Evolutionary conservation across 2,888 invertebrate species (phyloP).

Genomic region (Daptonema setosum): DNA sequence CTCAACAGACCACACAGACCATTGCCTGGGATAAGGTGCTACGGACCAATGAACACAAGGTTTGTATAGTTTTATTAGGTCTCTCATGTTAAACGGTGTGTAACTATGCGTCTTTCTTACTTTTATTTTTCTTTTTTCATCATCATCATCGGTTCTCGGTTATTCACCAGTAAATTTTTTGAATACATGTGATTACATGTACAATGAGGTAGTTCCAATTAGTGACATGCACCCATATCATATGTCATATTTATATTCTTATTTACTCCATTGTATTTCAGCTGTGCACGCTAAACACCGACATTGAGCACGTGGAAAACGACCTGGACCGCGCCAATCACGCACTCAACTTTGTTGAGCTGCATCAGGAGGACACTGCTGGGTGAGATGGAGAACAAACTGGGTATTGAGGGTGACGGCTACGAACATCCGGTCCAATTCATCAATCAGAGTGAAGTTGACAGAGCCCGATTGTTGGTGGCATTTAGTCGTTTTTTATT

Average conservation of each 20-base stretch:
- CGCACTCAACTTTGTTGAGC: constrained; percentile 71
- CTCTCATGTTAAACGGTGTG: neutral
- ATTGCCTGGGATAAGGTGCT: constrained; percentile 83
- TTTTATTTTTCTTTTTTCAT: no score
- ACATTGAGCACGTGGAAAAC: constrained; percentile 62
- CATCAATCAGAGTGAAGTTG: neutral
- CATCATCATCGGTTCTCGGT: no score
- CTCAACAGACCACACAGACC: constrained; percentile 77
- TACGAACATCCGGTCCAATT: neutral
- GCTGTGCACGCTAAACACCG: constrained; percentile 61
- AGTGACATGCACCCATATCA: no score
- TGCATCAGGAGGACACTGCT: constrained; percentile 76
- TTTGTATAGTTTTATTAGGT: neutral
- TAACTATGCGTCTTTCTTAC: no score
- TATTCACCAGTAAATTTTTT: no score
- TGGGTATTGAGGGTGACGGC: neutral
- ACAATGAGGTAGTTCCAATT: no score
- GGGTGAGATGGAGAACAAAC: constrained; percentile 42
- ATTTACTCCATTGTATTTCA: constrained; percentile 24
- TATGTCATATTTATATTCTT: no score
- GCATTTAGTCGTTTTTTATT: no score
- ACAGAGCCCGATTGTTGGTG: neutral
- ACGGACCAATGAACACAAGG: constrained; percentile 33
- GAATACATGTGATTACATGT: no score
- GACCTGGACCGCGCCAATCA: constrained; percentile 73